Conservation (phyloP, 2,888 invertebrate species). For the Caprella mutica region DNA sequence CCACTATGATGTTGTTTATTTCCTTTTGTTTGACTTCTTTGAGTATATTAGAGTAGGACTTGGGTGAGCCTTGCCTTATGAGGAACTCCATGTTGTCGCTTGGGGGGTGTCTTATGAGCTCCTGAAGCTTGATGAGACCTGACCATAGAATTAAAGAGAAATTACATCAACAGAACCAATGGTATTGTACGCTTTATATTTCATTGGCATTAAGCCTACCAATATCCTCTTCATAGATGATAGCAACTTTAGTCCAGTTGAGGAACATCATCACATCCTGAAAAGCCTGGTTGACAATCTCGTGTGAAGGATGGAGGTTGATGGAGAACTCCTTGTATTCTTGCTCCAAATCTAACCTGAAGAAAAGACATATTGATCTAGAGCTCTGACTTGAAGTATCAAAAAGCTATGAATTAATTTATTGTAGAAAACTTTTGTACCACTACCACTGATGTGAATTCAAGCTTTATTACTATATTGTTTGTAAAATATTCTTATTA, state of each 20-base stretch:
- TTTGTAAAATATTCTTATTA: too few species aligned
- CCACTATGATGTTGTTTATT: conserved; percentile 76
- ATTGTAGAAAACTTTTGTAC: too few species aligned
- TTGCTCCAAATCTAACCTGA: conserved; percentile 27
- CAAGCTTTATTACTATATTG: too few species aligned
- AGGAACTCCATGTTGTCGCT: conserved; percentile 54
- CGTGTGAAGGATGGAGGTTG: conserved; percentile 64
- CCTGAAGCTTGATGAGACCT: conserved; percentile 60
- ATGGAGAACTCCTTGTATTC: conserved; percentile 52
- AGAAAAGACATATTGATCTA: too few species aligned
- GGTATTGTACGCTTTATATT: too few species aligned
- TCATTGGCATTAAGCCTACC: conserved; percentile 17
- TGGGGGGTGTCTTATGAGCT: conserved; percentile 55
- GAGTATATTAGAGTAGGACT: conserved; percentile 60
- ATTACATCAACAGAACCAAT: too few species aligned
- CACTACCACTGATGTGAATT: too few species aligned
- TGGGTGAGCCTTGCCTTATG: conserved; percentile 54
- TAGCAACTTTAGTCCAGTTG: conserved; percentile 85
- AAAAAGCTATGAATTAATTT: too few species aligned
- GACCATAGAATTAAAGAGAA: conserved; percentile 21
- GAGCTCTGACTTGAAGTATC: too few species aligned
- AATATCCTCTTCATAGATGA: conserved; percentile 78
- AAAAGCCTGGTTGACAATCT: conserved; percentile 60
- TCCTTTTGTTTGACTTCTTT: conserved; percentile 74
- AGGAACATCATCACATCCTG: conserved; percentile 73